Base-by-base conservation (phyloP, 2,113 vertebrate genomes). In the Hypomesus transpacificus region DNA sequence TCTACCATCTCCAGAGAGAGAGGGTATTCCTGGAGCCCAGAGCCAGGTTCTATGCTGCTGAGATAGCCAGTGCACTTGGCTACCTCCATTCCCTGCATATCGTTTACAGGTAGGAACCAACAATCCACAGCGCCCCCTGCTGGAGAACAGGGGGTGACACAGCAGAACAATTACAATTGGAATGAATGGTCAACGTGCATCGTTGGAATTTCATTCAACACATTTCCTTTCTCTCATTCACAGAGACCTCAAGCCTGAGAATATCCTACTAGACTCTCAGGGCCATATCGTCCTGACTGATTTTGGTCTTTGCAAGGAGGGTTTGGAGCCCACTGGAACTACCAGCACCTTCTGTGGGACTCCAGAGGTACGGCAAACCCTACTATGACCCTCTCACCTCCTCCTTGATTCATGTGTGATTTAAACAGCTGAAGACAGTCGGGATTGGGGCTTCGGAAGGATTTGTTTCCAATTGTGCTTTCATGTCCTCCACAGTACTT, bases 191-290 rank as follows among this genome's bases (percentile, higher is more conserved):
- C 26, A 18, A 18, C 2, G 14, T 31, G 34, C 31, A 0, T 63
- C 0, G 61, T 7, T 63, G 22, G 28, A 5, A 3, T 18, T 31
- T 63, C 26, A 22, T 18, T 31, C 8, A 61, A 14, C 61, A 14
- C 17, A 14, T n/a, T 14, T 18, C 28, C 7, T 34, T 34, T 46
- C 9, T 57, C 3, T 31, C 20, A 46, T 57, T 53, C 68, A 28
- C 82, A 94, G 92, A 82, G 92, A 94, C 77, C 83, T 94, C 65
- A 94, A 94, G 80, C 92, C 92, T 2, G 92, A 94, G 82, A 94
- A 94, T 88, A 93, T 94, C 79, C 81, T 94, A 68, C 46, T 94
- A 14, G 92, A 94, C 84, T 92, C 92, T 2, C 78, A 89, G 76
- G 93, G 93, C 1, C 93, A 94, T 71, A 92, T 94, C 4, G 90